These are phyloP conservation scores for Ormyrus rosae DNA, from an alignment of 2,888 invertebrate species.

Conservation along the genomic window DNA sequence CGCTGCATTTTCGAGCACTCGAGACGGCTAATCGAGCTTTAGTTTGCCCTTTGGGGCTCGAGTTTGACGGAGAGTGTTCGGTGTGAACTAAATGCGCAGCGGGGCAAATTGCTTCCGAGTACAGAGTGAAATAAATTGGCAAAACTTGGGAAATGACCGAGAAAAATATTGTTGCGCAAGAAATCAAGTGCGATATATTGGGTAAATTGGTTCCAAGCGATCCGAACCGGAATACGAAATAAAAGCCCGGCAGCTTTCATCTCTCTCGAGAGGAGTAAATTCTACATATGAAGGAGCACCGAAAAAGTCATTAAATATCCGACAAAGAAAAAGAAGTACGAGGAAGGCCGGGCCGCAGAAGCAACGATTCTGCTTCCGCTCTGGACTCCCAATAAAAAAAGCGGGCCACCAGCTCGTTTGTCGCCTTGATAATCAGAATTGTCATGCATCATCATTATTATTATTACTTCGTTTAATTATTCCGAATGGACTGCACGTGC, in stretches of 20 bases:
- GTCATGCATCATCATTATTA: constrained; percentile 59
- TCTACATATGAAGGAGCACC: constrained; percentile 23
- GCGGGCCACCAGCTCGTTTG: constrained; percentile 28
- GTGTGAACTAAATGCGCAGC: too few relatives aligned
- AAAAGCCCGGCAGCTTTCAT: constrained; percentile 50
- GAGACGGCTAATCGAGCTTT: too few relatives aligned
- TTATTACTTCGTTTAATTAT: constrained; percentile 31
- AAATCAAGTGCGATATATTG: not conserved
- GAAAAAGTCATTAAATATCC: constrained; percentile 44
- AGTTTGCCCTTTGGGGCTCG: too few relatives aligned
- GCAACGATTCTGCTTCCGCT: constrained; percentile 58
- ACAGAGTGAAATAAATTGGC: too few relatives aligned
- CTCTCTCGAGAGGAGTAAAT: constrained; percentile 40
- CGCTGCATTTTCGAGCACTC: too few relatives aligned
- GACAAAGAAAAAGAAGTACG: constrained; percentile 34
- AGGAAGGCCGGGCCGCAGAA: not conserved
- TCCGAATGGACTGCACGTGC: constrained; percentile 26
- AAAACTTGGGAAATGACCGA: not conserved
- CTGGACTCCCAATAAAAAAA: constrained; percentile 37
- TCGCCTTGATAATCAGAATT: constrained; percentile 62
- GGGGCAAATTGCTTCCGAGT: too few relatives aligned
- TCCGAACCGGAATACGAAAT: constrained; percentile 14
- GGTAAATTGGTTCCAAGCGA: not conserved
- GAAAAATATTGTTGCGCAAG: not conserved
- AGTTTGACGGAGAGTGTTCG: too few relatives aligned